Percentiles rank a stretch among this genome's conserved stretches.
Conservation (phyloP, 2,113 vertebrate species). For the Dasyornis broadbenti region DNA sequence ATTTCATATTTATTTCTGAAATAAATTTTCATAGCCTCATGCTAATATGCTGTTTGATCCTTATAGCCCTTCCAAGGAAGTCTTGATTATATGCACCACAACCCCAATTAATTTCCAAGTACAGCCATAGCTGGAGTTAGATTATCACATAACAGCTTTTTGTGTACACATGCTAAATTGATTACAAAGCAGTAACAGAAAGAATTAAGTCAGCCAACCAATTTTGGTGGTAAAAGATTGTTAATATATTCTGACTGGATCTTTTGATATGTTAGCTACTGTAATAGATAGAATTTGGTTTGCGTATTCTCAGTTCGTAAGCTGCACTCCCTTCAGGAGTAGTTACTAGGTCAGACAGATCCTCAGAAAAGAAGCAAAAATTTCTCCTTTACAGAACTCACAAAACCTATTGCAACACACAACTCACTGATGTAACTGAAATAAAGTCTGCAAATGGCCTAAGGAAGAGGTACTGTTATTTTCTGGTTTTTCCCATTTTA, state of each 20-base stretch:
- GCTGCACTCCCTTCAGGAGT: background rate
- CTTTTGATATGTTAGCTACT: background rate
- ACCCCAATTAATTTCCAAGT: background rate
- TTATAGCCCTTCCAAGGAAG: background rate
- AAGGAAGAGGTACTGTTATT: background rate
- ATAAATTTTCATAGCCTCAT: background rate
- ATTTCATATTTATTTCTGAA: conserved; percentile 31
- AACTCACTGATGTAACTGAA: background rate
- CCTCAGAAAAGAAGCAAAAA: background rate
- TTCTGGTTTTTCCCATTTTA: background rate
- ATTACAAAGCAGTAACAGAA: background rate
- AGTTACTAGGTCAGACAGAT: background rate
- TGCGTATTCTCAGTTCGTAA: background rate
- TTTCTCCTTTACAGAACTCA: background rate
- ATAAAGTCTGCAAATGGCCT: background rate
- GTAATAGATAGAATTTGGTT: background rate
- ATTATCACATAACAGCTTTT: background rate
- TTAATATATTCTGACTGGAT: background rate
- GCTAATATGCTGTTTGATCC: background rate
- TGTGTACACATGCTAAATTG: background rate
- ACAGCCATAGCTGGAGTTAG: background rate
- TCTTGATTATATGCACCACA: background rate
- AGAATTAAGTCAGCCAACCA: background rate
- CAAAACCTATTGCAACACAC: background rate
- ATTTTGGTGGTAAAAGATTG: background rate